Evolutionary conservation across 2,888 invertebrate genomes (phyloP), one percentile per base, ranked within the genome.

Genomic region (Pachydiplax longipennis): DNA sequence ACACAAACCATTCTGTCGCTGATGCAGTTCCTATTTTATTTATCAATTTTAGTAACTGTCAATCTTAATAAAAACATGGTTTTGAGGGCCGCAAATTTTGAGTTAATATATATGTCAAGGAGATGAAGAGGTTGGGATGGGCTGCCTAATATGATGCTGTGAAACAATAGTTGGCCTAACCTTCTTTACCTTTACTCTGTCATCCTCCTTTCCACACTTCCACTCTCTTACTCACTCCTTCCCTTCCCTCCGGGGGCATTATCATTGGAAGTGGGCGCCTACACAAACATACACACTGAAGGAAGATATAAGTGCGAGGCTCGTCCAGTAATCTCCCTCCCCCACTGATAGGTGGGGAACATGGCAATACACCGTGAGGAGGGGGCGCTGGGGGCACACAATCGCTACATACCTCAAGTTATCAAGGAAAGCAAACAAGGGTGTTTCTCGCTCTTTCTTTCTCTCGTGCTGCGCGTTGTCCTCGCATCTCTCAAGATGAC

Each of bases 381-480:
- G 73, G 31, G 25, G 73, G 31, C 82, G 18, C 18, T 44, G 12
- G 44, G 48, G n/a, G 18, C 83, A 35, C 18, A 83, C 58, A 58
- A 61, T 53, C 83, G 58, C 83, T 35, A 53, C 83, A 83, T 83
- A 58, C 83, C 83, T 83, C 35, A 58, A 15, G 83, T 35, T 61
- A 58, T 61, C 83, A 35, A 31, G 58, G 8, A 18, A 58, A 83
- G 58, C 83, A 83, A 83, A 83, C 83, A 83, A 35, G 58, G 58
- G 83, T 83, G 83, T 58, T n/a, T 35, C 58, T 13, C 82, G 5
- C 81, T 48, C 48, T 48, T 25, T n/a, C 25, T 48, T 13, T 48
- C 82, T 82, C 48, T 82, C 25, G 12, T 4, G 44, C 44, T 37
- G 40, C 25, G 12, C 6, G 44, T 81, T 37, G 40, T 81, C n/a